A percentile compares a stretch with the other conserved stretches of the same genome.
These are phyloP conservation scores for Biston stratarius DNA, from an alignment of 2,888 invertebrate genomes.

Conservation along the genomic window DNA sequence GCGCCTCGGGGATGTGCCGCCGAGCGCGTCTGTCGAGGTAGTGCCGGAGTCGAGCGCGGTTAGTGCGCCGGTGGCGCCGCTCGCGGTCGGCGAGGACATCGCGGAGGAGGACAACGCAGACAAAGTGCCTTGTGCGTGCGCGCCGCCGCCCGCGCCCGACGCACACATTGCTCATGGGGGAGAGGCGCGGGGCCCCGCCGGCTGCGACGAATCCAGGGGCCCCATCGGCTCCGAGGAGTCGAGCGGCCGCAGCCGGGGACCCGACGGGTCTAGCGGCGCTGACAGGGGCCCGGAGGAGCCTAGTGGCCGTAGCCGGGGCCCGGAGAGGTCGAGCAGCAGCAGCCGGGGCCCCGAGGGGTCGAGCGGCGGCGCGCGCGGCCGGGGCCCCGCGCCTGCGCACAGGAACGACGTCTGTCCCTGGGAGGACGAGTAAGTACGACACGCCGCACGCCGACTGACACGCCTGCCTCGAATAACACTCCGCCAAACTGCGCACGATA, in stretches of 20 bases:
- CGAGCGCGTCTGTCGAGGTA: constrained; percentile 35
- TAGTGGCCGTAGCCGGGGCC: constrained; percentile 14
- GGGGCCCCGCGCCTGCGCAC: constrained; percentile 69
- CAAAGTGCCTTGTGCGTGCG: constrained; percentile 79
- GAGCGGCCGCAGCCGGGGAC: constrained; percentile 15
- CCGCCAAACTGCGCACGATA: constrained; percentile 5
- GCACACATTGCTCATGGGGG: constrained; percentile 66
- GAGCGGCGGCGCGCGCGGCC: constrained; percentile 18
- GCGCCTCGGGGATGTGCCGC: constrained; percentile 61
- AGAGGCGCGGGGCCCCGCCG: constrained; percentile 36
- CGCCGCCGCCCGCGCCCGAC: constrained; percentile 47
- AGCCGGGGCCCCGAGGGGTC: constrained; percentile 81
- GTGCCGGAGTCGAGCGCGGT: constrained; percentile 42
- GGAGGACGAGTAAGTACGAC: constrained; percentile 96
- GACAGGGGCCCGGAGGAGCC: constrained; percentile 81
- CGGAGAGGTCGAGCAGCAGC: constrained; percentile 69
- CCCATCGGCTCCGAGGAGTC: constrained; percentile 79
- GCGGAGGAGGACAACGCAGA: constrained; percentile 89
- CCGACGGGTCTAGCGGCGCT: constrained; percentile 69
- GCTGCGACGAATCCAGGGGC: constrained; percentile 76
- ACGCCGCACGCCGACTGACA: constrained; percentile 3
- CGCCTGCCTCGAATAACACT: neutral
- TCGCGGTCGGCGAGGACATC: constrained; percentile 90
- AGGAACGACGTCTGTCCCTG: constrained; percentile 96
- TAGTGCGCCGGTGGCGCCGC: constrained; percentile 36